Conservation (phyloP, 2,888 invertebrate species). For the Hydriomena furcata region DNA sequence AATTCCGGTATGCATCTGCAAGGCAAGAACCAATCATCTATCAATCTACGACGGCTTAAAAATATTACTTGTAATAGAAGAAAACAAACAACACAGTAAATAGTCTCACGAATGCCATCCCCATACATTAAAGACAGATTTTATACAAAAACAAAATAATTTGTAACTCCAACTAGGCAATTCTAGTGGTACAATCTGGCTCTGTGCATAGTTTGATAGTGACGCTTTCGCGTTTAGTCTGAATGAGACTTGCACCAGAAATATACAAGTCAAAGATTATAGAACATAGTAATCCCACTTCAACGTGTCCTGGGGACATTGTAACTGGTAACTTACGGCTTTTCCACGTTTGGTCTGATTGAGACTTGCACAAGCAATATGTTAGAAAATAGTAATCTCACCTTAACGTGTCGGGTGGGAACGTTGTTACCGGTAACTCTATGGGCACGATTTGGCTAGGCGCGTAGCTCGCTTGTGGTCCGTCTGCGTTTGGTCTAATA, state of each 20-base stretch:
- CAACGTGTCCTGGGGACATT: conserved; percentile 84
- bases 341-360: conserved; percentile 67
- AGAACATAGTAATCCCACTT: conserved; percentile 66
- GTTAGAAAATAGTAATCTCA: conserved; percentile 81
- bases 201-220: conserved; percentile 84
- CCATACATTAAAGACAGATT: too few relatives aligned
- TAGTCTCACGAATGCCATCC: too few relatives aligned
- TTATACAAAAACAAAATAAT: too few relatives aligned
- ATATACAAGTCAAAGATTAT: conserved; percentile 86
- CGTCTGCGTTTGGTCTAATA: conserved; percentile 67
- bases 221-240: conserved; percentile 62
- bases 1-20: conserved; percentile 94
- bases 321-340: conserved; percentile 69
- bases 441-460: conserved; percentile 73
- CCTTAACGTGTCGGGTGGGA: conserved; percentile 87
- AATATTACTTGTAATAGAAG: too few relatives aligned
- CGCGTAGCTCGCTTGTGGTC: conserved; percentile 78
- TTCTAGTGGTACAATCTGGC: conserved; percentile 50
- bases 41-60: too few relatives aligned
- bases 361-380: conserved; percentile 95
- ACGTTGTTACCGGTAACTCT: conserved; percentile 73
- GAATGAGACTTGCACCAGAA: conserved; percentile 93
- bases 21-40: background rate
- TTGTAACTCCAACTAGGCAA: conserved; percentile 78
- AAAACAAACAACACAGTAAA: too few relatives aligned